Evolutionary conservation across 2,888 invertebrate species (phyloP), one percentile per base, ranked within the genome.

Genomic region (Pterostichus madidus): DNA sequence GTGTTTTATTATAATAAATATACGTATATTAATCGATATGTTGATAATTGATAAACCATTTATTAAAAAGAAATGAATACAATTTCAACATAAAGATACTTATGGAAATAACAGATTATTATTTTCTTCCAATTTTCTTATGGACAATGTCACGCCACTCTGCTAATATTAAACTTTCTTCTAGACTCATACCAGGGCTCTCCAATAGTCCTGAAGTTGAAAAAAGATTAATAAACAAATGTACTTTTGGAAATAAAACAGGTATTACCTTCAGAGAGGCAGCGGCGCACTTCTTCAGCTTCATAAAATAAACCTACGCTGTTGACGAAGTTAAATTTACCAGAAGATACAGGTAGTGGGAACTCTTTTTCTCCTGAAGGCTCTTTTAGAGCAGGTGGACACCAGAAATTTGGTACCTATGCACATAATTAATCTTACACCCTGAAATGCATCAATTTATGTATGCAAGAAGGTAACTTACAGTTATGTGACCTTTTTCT

Each of bases 231-330:
- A 80, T 76, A 56, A n/a, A 75, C 49, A 31, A 52, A 2, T 52
- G 10, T 75, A 52, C 17, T 75, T 24, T 24, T 15, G 31, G 11
- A 24, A 59, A 24, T 59, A 59, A 59, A 17, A 75, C 17, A 17
- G 31, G 31, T 17, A 24, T 31, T 88, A 94, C 94, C 94, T 89
- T 92, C 89, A 84, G 91, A 90, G 49, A 97, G 92, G 86, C 96
- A 96, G 84, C 93, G 91, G 86, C 95, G 93, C 77, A 94, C 96
- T 89, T 96, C 96, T 85, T 93, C 93, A 49, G 96, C 96, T 90
- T 97, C 94, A 88, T 95, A 97, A 84, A 93, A 91, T 71, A 97
- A 91, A 0, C 95, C 96, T 24, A 93, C 93, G 84, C 96, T 95
- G 87, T 96, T 96, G 82, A 89, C 88, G 87, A 94, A 95, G 87